These are phyloP conservation scores for Tauraco erythrolophus DNA, from an alignment of 2,113 vertebrate genomes.

Conservation along the genomic window DNA sequence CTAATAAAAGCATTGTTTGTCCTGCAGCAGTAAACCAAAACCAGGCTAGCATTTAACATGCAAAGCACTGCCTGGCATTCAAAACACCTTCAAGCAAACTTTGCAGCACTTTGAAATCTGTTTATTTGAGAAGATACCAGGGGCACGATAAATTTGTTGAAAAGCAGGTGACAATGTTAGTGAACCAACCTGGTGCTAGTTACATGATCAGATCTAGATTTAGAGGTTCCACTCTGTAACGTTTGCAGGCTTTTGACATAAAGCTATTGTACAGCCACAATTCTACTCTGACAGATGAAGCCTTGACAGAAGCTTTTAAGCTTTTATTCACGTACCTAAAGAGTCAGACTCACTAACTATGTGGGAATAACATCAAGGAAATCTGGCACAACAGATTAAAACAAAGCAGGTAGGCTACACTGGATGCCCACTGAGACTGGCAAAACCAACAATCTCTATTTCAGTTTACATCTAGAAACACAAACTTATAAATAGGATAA, in stretches of 20 bases:
- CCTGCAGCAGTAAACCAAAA: constrained; percentile 39
- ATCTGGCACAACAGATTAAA: not conserved
- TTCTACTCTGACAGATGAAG: not conserved
- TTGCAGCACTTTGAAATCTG: not conserved
- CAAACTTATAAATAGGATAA: not conserved
- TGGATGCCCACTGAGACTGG: not conserved
- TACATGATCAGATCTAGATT: not conserved
- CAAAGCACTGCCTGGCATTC: constrained; percentile 19
- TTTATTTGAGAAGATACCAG: not conserved
- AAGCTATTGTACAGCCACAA: not conserved
- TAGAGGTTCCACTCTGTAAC: not conserved
- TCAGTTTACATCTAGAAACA: not conserved
- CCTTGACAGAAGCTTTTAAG: not conserved
- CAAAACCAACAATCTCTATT: not conserved
- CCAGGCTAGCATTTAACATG: constrained; percentile 27
- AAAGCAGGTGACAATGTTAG: not conserved
- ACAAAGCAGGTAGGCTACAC: not conserved
- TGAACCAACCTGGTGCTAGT: not conserved
- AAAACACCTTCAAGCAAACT: not conserved
- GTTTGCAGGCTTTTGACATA: not conserved
- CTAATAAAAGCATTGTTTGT: not conserved
- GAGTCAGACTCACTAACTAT: not conserved
- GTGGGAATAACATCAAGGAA: not conserved
- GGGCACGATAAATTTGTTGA: not conserved
- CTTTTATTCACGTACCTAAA: not conserved